Conservation (phyloP, 2,113 vertebrate species). For the Anolis sagrei region DNA sequence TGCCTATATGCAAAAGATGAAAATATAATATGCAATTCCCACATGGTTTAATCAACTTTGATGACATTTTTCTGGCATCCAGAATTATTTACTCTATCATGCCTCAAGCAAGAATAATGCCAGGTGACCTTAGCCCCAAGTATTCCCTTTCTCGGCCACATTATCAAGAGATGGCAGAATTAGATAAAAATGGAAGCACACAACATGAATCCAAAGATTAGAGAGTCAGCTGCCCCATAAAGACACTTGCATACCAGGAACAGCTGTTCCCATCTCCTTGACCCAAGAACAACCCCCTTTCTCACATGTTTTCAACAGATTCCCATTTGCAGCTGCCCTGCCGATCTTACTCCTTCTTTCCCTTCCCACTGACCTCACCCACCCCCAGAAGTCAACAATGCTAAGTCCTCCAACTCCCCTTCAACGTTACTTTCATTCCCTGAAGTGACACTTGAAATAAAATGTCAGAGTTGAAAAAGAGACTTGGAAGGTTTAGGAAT, state of each 20-base stretch:
- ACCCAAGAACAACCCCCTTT: slow-evolving; percentile 17
- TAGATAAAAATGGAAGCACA: background rate
- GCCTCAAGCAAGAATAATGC: background rate
- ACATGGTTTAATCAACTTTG: background rate
- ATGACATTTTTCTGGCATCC: background rate
- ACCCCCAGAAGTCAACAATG: background rate
- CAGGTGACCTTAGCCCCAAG: background rate
- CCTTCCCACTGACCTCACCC: slow-evolving; percentile 4
- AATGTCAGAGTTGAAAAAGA: background rate
- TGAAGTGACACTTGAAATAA: background rate
- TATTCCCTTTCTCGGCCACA: background rate
- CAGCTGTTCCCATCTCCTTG: slow-evolving; percentile 40
- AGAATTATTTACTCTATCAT: background rate
- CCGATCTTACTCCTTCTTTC: slow-evolving; percentile 27
- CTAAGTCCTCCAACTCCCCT: background rate
- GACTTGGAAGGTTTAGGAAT: background rate
- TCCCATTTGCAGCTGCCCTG: slow-evolving; percentile 53
- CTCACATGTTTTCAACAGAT: accelerated
- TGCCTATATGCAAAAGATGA: background rate
- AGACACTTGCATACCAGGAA: background rate
- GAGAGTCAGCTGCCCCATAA: background rate
- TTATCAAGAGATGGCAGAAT: background rate
- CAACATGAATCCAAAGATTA: background rate
- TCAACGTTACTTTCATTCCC: no score
- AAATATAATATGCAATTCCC: background rate